Base-by-base conservation (phyloP, 2,888 invertebrate species). In the Lasioglossum zephyrum region DNA sequence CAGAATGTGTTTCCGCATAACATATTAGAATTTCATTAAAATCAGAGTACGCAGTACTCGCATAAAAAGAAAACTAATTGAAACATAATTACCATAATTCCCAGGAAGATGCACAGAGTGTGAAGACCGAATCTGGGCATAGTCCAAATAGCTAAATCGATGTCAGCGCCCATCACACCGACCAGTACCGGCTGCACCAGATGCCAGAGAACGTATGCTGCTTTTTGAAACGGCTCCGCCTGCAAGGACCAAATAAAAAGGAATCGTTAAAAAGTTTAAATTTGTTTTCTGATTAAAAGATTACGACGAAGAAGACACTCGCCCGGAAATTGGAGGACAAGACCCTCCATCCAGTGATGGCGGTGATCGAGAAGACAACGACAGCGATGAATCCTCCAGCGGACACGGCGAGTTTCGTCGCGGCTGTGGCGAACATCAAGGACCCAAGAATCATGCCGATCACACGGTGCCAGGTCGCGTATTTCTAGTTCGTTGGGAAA, bases 101-200 rank as follows among this genome's bases (percentile, higher is more conserved):
- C 94, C 5, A 92, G n/a, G 4, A 91, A 9, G 31, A 94, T 88
- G 80, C 93, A 93, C 95, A 94, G 78, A 91, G 92, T 70, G 96
- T 95, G 73, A 95, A 94, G 73, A 96, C 96, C 92, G 95, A 96
- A 90, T 96, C 96, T 94, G 96, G 87, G 92, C 92, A 66, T 92
- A 92, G 92, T 96, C 96, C 90, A 97, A 92, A 88, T 94, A 13
- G 92, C 91, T 79, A 97, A 96, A 94, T 97, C 96, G 81, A 98
- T 96, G 95, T 97, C 97, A 85, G 97, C 96, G 16, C 98, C 98
- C 91, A 98, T 98, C 72, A 98, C 96, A 39, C 97, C 97, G 93
- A 98, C 97, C 60, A 98, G 96, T 85, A 97, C 96, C 9, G 98
- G 98, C 93, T 98, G 97, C 92, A 97, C 96, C 79, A 98, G 96